phyloP scores from a whole-genome alignment of 2,113 vertebrate species.

The Lycaon pictus region DNA sequence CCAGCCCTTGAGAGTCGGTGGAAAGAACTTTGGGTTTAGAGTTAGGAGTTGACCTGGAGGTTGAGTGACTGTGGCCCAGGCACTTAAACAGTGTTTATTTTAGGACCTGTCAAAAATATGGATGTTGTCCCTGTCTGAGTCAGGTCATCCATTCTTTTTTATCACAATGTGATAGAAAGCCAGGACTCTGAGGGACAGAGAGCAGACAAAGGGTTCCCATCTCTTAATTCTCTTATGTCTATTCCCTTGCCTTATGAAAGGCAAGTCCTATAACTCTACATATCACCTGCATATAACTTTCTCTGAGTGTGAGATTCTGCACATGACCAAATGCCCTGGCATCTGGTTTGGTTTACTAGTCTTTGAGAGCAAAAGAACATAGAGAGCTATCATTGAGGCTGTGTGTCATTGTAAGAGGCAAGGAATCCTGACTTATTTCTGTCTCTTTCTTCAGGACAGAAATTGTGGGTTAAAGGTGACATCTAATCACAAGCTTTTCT shows the following conservation, averaged over 20 bases:
- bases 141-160: background rate
- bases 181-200: background rate
- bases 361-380: background rate
- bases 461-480: background rate
- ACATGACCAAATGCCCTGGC: background rate
- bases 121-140: background rate
- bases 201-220: background rate
- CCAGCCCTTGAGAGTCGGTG: background rate
- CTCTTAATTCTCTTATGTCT: background rate
- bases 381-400: background rate
- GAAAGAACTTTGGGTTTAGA: background rate
- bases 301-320: background rate
- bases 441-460: background rate
- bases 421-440: background rate
- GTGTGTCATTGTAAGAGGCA: background rate
- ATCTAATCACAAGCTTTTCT: background rate
- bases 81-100: constrained; percentile 39
- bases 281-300: background rate
- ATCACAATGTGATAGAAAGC: background rate
- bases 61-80: background rate
- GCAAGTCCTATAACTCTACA: background rate
- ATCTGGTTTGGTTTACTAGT: background rate
- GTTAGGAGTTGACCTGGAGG: background rate
- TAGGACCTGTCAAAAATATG: background rate
- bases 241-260: background rate